Conservation (phyloP, 2,797 vertebrate species). For the Peromyscus aztecus region DNA sequence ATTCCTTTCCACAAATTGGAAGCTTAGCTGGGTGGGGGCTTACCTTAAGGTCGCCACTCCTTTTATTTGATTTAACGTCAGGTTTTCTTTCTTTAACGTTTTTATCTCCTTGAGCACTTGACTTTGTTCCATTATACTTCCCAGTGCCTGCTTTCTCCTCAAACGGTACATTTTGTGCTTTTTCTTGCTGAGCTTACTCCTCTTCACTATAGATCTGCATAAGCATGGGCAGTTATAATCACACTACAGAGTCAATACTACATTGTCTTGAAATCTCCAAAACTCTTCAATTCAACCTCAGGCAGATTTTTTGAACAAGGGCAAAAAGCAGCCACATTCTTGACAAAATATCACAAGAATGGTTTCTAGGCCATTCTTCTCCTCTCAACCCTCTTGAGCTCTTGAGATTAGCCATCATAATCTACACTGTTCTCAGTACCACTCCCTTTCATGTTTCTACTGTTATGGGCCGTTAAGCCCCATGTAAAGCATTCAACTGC, state of each 20-base stretch:
- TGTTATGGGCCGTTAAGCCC: background rate
- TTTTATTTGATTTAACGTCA: background rate
- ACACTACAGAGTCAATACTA: background rate
- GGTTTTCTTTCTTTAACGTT: background rate
- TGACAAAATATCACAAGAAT: background rate
- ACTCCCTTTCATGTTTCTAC: background rate
- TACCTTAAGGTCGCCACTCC: background rate
- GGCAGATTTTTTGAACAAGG: background rate
- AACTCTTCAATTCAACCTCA: background rate
- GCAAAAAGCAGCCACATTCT: background rate
- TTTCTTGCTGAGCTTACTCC: background rate
- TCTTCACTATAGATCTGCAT: background rate
- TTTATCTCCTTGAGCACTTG: background rate
- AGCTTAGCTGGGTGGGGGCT: background rate
- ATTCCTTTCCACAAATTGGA: background rate
- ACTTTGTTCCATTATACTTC: background rate
- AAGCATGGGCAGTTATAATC: background rate
- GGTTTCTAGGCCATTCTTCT: background rate
- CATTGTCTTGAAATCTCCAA: background rate
- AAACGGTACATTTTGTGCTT: background rate
- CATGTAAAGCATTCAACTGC: background rate
- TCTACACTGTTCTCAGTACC: background rate
- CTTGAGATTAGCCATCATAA: background rate
- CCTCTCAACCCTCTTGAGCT: background rate
- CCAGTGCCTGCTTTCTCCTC: background rate